Percentiles rank a stretch among this genome's conserved stretches.
These are phyloP conservation scores for Caenorhabditis briggsae DNA, from an alignment of 1,140 invertebrate genomes.

Conservation along the genomic window DNA sequence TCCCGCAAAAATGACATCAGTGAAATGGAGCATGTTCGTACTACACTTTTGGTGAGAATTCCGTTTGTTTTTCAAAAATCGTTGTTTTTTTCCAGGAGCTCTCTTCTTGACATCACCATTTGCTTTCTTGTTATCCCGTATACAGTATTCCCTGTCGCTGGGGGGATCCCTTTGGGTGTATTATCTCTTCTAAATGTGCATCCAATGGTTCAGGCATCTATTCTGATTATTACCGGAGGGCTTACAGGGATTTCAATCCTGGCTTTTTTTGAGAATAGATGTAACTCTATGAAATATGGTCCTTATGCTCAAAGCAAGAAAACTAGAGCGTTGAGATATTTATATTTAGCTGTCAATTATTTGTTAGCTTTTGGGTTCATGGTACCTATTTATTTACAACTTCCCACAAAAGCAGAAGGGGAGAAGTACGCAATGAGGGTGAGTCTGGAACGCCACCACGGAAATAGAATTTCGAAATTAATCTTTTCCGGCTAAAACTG, in stretches of 20 bases:
- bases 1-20: slow-evolving; percentile 5
- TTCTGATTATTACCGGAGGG: background rate
- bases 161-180: background rate
- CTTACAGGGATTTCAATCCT: background rate
- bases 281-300: slow-evolving; percentile 25
- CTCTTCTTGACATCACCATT: slow-evolving; percentile 1
- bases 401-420: background rate
- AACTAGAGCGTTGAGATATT: background rate
- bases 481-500: no score
- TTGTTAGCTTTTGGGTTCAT: background rate
- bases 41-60: slow-evolving; percentile 13
- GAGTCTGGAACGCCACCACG: background rate
- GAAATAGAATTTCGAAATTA: no score
- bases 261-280: slow-evolving; percentile 1
- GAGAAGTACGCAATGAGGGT: background rate
- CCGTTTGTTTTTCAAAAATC: background rate
- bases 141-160: slow-evolving; percentile 9
- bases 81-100: slow-evolving; percentile 3
- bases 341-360: background rate
- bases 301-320: background rate
- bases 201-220: background rate
- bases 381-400: slow-evolving; percentile 13
- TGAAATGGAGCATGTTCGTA: slow-evolving; percentile 18
- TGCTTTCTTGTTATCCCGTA: slow-evolving; percentile 22
- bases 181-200: background rate